These are phyloP conservation scores for Silurus lanzhouensis DNA, from an alignment of 2,797 vertebrate species.

Conservation along the genomic window DNA sequence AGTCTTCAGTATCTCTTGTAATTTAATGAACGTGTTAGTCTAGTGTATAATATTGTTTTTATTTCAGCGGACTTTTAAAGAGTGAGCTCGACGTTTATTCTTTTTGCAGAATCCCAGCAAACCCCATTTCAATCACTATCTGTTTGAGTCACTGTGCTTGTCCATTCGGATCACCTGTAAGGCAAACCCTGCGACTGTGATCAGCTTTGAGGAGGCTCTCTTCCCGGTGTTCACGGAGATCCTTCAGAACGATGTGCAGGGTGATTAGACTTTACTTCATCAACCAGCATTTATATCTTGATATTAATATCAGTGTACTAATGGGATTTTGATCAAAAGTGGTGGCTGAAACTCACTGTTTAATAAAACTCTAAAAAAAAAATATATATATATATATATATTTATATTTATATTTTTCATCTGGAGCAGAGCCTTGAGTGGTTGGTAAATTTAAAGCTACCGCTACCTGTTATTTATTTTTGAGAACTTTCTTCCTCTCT, in stretches of 20 bases:
- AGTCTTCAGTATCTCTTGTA: background rate
- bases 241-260: conserved; percentile 95
- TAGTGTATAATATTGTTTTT: background rate
- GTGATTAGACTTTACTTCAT: conserved; percentile 63
- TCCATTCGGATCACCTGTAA: conserved; percentile 96
- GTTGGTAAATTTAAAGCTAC: background rate
- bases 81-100: background rate
- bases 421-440: background rate
- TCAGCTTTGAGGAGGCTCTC: conserved; percentile 94
- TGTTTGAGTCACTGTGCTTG: conserved; percentile 97
- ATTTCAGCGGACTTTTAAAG: background rate
- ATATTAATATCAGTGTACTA: background rate
- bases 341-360: background rate
- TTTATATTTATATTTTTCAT: background rate
- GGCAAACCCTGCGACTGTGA: conserved; percentile 85
- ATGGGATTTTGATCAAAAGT: background rate
- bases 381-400: background rate
- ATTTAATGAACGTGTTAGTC: background rate
- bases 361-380: background rate
- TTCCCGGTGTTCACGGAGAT: conserved; percentile 98
- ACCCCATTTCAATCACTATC: conserved; percentile 98
- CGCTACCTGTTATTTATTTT: background rate
- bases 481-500: background rate
- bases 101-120: conserved; percentile 94
- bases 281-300: background rate